Base-by-base conservation (phyloP, 2,113 vertebrate species). In the Cervus canadensis region DNA sequence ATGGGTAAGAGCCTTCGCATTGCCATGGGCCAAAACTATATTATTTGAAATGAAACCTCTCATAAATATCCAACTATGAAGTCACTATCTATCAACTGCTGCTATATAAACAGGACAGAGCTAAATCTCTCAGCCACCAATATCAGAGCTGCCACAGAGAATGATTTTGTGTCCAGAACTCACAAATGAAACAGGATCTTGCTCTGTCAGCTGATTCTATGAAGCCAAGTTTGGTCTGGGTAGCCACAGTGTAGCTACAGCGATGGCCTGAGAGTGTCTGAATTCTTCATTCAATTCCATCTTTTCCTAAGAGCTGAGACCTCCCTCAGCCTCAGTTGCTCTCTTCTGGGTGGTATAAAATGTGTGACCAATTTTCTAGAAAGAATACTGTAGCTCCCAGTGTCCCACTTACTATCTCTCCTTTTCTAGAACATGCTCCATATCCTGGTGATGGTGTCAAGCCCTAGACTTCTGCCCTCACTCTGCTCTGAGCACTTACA, bases 1-100 rank as follows among this genome's bases (percentile, higher is more conserved):
- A 98, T 96, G 98, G 98, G 97, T 84, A 98, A 98, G 97, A 98
- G 98, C 92, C 97, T 97, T 94, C 94, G 89, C 97, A 97, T 96
- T 1, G 98, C 98, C 97, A 98, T 17, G 84, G 98, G 99, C 98
- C 98, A 98, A 98, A 98, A 10, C 95, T 98, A 3, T 98, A 98
- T 99, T 99, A 98, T 98, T 97, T 99, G 98, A 99, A 99, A 99
- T 98, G 97, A 99, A 98, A 98, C 96, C 98, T 99, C 98, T 98
- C 98, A 99, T 98, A 99, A 99, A 99, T 99, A 99, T 98, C 98
- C 97, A 99, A 97, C 98, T 97, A 97, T 97, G 96, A 98, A 98
- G 98, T 98, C 98, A 98, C 98, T 98, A 98, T 98, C 94, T 98
- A 98, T 98, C 98, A 98, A 92, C 89, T 98, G 93, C 98, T 98